phyloP scores from a whole-genome alignment of 1,140 invertebrate genomes.

The Bombus affinis region DNA sequence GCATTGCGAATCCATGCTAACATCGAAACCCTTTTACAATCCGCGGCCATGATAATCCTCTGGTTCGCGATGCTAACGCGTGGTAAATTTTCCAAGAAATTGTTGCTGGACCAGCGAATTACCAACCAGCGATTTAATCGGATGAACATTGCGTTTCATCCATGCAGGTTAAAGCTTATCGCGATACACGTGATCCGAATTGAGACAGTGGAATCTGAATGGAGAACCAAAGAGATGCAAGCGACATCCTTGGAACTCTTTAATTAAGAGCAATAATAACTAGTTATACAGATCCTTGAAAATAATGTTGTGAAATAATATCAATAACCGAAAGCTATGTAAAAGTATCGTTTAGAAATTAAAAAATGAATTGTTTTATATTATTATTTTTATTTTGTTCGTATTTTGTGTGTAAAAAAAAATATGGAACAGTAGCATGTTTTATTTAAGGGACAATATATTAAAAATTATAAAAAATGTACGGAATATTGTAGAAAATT shows the following conservation, averaged over 20 bases:
- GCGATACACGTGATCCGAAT: not conserved
- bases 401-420: not conserved
- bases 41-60: constrained; percentile 53
- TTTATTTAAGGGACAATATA: not conserved
- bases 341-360: no score
- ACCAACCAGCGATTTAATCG: not conserved
- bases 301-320: not conserved
- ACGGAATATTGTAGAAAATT: no score
- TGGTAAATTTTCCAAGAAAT: constrained; percentile 64
- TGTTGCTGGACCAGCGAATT: constrained; percentile 42
- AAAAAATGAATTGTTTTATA: no score
- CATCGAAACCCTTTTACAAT: constrained; percentile 68
- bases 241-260: not conserved
- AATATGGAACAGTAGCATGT: not conserved
- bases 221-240: not conserved
- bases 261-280: not conserved
- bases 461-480: no score
- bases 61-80: constrained; percentile 49
- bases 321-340: no score
- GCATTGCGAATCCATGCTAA: constrained; percentile 54
- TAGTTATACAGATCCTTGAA: not conserved
- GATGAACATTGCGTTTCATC: not conserved
- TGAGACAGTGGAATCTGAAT: not conserved
- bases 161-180: not conserved
- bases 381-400: no score